Evolutionary conservation across 2,113 vertebrate species (phyloP).

Genomic region (Bufo gargarizans): DNA sequence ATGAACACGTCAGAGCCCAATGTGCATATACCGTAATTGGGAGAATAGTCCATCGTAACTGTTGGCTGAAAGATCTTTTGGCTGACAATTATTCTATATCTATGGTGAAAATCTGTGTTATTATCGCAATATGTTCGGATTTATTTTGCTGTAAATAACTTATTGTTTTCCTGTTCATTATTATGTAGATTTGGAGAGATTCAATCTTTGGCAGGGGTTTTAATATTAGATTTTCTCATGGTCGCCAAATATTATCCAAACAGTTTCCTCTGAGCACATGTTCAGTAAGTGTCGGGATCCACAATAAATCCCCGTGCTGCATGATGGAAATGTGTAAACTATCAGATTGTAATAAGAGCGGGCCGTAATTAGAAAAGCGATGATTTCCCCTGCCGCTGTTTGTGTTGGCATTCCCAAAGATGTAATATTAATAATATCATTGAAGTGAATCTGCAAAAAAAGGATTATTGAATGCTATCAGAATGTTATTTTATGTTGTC

Average conservation of each 20-base stretch:
- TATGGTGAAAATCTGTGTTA: background rate
- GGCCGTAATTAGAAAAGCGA: background rate
- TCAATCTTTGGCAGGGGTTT: constrained; percentile 14
- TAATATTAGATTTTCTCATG: background rate
- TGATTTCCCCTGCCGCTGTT: background rate
- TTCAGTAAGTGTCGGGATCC: constrained; percentile 21
- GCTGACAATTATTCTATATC: background rate
- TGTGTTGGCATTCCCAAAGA: background rate
- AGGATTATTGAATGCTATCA: background rate
- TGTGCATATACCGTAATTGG: background rate
- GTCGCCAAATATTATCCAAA: constrained; percentile 8
- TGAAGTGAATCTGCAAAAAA: background rate
- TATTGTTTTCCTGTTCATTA: constrained; percentile 3
- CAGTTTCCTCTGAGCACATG: background rate
- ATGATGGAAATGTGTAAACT: background rate
- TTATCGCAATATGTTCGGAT: background rate
- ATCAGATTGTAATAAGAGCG: constrained; percentile 12
- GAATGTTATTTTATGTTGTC: background rate
- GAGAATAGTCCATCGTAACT: background rate
- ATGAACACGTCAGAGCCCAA: background rate
- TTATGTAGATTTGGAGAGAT: constrained; percentile 12
- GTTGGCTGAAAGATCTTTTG: background rate
- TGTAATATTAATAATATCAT: constrained; percentile 1
- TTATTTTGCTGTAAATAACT: background rate
- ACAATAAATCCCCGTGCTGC: background rate